These are phyloP conservation scores for Apocrypta bakeri DNA, from an alignment of 1,140 invertebrate species.

Conservation along the genomic window DNA sequence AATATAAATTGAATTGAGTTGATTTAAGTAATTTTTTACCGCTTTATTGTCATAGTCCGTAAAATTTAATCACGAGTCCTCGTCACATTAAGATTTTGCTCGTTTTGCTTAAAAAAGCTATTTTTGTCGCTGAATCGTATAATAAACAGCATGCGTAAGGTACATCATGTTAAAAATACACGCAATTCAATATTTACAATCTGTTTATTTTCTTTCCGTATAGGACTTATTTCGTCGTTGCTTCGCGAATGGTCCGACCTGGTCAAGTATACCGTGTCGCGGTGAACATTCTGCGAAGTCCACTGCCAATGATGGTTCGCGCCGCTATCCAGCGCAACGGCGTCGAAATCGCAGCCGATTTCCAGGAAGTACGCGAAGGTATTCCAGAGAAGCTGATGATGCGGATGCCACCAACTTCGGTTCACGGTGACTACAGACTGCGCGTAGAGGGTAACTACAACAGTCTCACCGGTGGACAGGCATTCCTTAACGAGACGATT, in stretches of 20 bases:
- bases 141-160: too few species aligned
- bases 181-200: too few species aligned
- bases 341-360: constrained; percentile 87
- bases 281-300: constrained; percentile 84
- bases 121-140: too few species aligned
- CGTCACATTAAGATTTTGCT: too few species aligned
- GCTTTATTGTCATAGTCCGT: too few species aligned
- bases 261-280: constrained; percentile 89
- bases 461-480: constrained; percentile 86
- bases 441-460: constrained; percentile 92
- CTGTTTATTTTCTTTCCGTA: too few species aligned
- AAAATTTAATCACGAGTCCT: too few species aligned
- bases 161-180: too few species aligned
- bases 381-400: constrained; percentile 89
- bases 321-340: constrained; percentile 90
- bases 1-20: too few species aligned
- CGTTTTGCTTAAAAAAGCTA: too few species aligned
- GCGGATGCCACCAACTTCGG: constrained; percentile 87
- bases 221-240: constrained; percentile 92
- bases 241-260: constrained; percentile 88
- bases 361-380: constrained; percentile 84
- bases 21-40: too few species aligned
- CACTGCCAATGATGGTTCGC: constrained; percentile 84
- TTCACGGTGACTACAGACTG: constrained; percentile 87
- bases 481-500: constrained; percentile 88